phyloP scores from a whole-genome alignment of 2,113 vertebrate species.

The Thunnus thynnus region DNA sequence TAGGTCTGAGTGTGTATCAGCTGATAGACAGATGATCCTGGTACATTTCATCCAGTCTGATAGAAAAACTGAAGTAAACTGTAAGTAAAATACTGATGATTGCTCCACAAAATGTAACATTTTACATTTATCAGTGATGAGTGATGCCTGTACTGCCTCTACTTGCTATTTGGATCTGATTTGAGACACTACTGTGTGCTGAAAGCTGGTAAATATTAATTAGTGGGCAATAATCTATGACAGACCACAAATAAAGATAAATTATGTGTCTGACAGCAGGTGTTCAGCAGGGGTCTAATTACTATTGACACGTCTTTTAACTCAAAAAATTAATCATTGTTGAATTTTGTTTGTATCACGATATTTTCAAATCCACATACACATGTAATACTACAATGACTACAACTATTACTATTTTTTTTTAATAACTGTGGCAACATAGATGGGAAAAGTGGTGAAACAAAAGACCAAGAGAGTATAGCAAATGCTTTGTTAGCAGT shows the following conservation, averaged over 20 bases:
- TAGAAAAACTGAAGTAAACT: not conserved
- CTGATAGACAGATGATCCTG: not conserved
- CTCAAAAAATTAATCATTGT: not conserved
- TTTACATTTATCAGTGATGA: not conserved
- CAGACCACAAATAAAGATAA: slow-evolving; percentile 26
- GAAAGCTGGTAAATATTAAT: slow-evolving; percentile 7
- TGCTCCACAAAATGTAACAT: not conserved
- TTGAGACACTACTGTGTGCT: not conserved
- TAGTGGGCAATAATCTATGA: slow-evolving; percentile 4
- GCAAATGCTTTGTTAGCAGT: slow-evolving; percentile 16
- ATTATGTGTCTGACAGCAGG: slow-evolving; percentile 15
- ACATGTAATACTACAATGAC: not conserved
- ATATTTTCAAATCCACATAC: not conserved
- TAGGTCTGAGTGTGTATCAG: too few relatives aligned
- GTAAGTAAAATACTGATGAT: not conserved
- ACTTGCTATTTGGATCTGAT: not conserved
- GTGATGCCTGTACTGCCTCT: not conserved
- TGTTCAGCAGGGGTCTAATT: slow-evolving; percentile 30
- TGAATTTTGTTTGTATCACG: not conserved
- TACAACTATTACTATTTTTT: not conserved
- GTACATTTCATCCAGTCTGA: slow-evolving; percentile 6
- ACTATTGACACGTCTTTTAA: slow-evolving; percentile 7
- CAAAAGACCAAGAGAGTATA: not conserved
- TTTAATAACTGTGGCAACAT: not conserved
- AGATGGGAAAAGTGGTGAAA: not conserved